Evolutionary conservation across 2,797 vertebrate genomes (phyloP).

Genomic region (Botia almorhae): DNA sequence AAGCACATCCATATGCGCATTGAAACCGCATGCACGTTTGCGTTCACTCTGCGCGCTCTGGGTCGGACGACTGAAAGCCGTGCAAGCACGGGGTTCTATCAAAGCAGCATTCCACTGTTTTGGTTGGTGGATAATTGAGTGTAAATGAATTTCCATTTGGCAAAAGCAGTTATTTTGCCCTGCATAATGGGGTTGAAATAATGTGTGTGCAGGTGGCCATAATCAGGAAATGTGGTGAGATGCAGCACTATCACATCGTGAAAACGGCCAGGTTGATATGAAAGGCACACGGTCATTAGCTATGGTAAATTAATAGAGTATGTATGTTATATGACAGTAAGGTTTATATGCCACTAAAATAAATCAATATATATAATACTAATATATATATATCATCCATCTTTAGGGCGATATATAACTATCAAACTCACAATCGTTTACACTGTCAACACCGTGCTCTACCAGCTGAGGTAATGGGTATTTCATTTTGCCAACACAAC

Average conservation of each 20-base stretch:
- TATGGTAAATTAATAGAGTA: slow-evolving; percentile 26
- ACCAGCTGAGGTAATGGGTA: background rate
- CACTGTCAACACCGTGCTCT: too few relatives aligned
- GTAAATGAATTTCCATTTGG: slow-evolving; percentile 40
- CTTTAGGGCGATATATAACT: too few relatives aligned
- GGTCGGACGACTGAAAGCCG: background rate
- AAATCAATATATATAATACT: too few relatives aligned
- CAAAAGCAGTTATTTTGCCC: slow-evolving; percentile 25
- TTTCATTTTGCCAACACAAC: background rate
- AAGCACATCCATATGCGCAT: background rate
- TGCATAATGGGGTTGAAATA: slow-evolving; percentile 27
- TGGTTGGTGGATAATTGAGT: slow-evolving; percentile 38
- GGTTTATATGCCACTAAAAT: background rate
- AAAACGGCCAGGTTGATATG: slow-evolving; percentile 34
- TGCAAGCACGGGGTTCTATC: slow-evolving; percentile 20
- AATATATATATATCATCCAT: too few relatives aligned
- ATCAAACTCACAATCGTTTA: too few relatives aligned
- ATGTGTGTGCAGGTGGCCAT: slow-evolving; percentile 40
- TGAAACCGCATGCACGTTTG: background rate
- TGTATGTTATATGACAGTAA: slow-evolving; percentile 32
- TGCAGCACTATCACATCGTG: slow-evolving; percentile 28
- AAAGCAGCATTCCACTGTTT: slow-evolving; percentile 18
- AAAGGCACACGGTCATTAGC: slow-evolving; percentile 43
- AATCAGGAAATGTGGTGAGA: slow-evolving; percentile 36
- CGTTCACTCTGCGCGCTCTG: background rate